Percentiles rank a stretch among this genome's conserved stretches.
Evolutionary conservation across 2,113 vertebrate genomes (phyloP).

Genomic region (Rallus limicola): DNA sequence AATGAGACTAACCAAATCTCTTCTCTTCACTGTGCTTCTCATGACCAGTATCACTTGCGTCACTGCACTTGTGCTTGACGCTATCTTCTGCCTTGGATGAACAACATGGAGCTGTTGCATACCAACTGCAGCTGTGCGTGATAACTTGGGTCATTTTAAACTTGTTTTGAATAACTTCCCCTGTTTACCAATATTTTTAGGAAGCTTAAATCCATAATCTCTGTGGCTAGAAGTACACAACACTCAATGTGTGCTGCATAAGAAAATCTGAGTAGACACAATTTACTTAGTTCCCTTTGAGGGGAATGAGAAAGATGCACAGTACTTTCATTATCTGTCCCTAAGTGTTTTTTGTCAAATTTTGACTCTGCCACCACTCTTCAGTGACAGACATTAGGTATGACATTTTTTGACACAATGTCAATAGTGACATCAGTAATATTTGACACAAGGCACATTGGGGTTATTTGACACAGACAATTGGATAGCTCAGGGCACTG

Average conservation of each 20-base stretch:
- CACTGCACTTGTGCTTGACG: background rate
- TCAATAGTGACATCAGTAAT: conserved; percentile 38
- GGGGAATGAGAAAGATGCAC: background rate
- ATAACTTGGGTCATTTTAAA: background rate
- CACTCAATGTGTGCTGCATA: background rate
- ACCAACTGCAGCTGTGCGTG: background rate
- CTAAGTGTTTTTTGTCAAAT: conserved; percentile 65
- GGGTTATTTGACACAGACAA: conserved; percentile 57
- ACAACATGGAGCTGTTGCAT: background rate
- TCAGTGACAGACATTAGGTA: conserved; percentile 1
- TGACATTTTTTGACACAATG: conserved; percentile 35
- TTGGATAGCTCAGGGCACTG: conserved; percentile 49
- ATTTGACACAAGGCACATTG: conserved; percentile 70
- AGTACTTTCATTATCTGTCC: conserved; percentile 29
- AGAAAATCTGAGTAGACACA: conserved; percentile 25
- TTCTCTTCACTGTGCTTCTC: background rate
- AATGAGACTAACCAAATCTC: background rate
- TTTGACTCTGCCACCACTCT: conserved; percentile 46
- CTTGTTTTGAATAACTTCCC: background rate
- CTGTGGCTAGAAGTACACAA: background rate
- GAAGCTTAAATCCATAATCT: background rate
- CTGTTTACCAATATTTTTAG: background rate
- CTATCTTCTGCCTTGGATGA: background rate
- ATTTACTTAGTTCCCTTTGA: background rate
- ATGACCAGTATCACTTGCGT: background rate